A percentile compares a stretch with the other conserved stretches of the same genome.
phyloP scores from a whole-genome alignment of 2,113 vertebrate species.

The Leptobrachium leishanense region DNA sequence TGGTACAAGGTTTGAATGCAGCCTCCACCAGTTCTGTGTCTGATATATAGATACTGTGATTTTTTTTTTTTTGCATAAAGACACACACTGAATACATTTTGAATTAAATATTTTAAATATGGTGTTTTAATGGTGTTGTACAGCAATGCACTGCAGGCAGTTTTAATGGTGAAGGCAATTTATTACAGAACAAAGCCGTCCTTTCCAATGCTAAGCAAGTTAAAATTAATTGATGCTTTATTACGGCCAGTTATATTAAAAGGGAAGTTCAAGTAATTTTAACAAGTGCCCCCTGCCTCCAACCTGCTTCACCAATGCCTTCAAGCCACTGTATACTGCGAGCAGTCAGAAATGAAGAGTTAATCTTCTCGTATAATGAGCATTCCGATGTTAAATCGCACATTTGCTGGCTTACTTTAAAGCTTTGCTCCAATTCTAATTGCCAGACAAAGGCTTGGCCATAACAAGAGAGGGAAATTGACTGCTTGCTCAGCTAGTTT shows the following conservation, averaged over 20 bases:
- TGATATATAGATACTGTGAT: no score
- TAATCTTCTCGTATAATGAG: not conserved
- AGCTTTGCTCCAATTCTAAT: no score
- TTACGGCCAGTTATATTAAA: conserved; percentile 9
- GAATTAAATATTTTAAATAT: no score
- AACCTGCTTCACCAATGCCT: conserved; percentile 3
- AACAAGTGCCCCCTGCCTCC: conserved; percentile 12
- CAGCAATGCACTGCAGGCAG: not conserved
- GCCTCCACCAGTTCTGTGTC: no score
- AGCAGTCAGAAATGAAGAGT: not conserved
- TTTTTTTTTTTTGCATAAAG: no score
- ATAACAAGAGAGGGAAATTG: no score
- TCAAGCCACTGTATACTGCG: not conserved
- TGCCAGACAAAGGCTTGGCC: no score
- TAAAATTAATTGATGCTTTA: conserved; percentile 4
- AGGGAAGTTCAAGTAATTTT: conserved; percentile 20
- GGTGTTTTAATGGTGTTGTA: conserved; percentile 6
- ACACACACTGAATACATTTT: no score
- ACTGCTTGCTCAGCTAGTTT: no score
- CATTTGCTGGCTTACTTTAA: not conserved
- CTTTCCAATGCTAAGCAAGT: conserved; percentile 3
- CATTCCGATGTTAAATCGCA: not conserved
- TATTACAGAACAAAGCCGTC: conserved; percentile 19
- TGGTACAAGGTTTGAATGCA: no score
- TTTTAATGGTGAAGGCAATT: not conserved